Evolutionary conservation across 2,888 invertebrate genomes (phyloP), one percentile per base, ranked within the genome.

Genomic region (Ischnura elegans): DNA sequence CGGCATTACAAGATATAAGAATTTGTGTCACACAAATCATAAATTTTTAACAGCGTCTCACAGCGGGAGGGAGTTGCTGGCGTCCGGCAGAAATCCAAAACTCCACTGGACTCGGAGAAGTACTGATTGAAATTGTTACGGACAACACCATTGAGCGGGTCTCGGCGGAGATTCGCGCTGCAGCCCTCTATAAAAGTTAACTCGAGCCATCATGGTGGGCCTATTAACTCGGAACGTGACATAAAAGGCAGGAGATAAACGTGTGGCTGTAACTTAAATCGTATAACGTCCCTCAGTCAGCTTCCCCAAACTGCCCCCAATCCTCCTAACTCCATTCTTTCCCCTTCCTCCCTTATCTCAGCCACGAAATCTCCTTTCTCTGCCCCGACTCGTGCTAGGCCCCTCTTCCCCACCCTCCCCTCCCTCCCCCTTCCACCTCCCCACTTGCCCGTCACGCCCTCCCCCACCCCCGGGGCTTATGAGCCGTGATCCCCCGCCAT

Each of bases 181-280:
- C 76, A 13, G 29, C 76, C 13, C 1, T 76, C 76, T 61, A 36
- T 76, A 76, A 76, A 76, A 76, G 76, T 76, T 76, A 76, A 76
- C 76, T 76, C 36, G 76, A 36, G 36, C 76, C 76, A 76, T 76
- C 76, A 76, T 36, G 76, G 76, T 25, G 36, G 46, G 45, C 86
- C 86, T 45, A 86, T 86, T 86, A 86, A 86, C 86, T 43, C 86
- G 19, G 36, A 86, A 86, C 46, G 86, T 86, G 86, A 86, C 86
- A 86, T 86, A 86, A 86, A 45, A 45, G 86, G 45, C n/a, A n/a
- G 43, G 43, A 86, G 86, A 86, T 86, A 86, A 86, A 43, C 86
- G n/a, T 86, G 45, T 86, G 45, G 86, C 86, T 45, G 45, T 76
- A 76, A 76, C 86, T 86, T 45, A 45, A 86, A 76, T 36, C 76